Percentiles rank a stretch among this genome's conserved stretches.
These are phyloP conservation scores for Crotalus viridis DNA, from an alignment of 2,113 vertebrate genomes.

Conservation along the genomic window DNA sequence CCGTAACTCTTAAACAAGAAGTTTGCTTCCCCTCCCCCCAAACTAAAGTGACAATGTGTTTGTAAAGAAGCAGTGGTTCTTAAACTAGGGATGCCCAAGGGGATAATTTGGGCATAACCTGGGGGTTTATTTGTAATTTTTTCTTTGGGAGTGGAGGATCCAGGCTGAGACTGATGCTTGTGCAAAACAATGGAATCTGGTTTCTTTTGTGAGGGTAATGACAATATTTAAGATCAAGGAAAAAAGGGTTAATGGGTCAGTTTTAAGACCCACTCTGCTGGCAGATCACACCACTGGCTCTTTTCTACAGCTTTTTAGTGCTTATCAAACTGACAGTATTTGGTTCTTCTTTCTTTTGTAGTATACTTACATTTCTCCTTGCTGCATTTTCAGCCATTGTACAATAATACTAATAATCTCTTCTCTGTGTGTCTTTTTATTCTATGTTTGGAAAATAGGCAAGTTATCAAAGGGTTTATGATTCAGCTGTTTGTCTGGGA, in stretches of 20 bases:
- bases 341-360: slow-evolving; percentile 4
- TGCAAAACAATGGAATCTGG: neutral
- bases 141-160: neutral
- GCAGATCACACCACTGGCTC: neutral
- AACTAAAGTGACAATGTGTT: neutral
- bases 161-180: neutral
- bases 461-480: neutral
- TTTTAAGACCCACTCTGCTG: neutral
- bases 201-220: neutral
- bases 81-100: neutral
- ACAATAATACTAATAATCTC: slow-evolving; percentile 5
- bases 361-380: neutral
- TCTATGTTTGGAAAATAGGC: neutral
- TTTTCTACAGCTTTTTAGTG: neutral
- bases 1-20: neutral
- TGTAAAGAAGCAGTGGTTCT: neutral
- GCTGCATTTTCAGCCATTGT: slow-evolving; percentile 31
- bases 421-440: neutral
- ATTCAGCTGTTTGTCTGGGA: neutral
- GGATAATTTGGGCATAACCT: neutral
- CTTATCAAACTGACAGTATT: neutral
- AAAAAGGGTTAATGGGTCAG: neutral
- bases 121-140: neutral
- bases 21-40: neutral
- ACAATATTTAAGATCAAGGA: neutral